phyloP scores from a whole-genome alignment of 1,140 invertebrate species.

The Drosophila nebulosa region DNA sequence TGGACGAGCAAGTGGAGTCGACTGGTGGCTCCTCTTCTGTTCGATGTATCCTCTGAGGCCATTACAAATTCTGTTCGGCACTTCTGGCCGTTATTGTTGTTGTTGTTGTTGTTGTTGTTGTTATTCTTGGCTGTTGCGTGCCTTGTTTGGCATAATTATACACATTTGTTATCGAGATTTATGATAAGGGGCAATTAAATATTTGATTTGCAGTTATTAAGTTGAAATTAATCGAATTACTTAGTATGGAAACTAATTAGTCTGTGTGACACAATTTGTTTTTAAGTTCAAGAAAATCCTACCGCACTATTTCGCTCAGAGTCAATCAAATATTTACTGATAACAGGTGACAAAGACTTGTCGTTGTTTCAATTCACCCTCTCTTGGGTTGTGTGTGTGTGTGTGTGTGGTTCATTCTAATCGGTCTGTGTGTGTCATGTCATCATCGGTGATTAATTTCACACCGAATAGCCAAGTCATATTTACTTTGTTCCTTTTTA shows the following conservation, averaged over 20 bases:
- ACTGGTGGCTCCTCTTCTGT: background rate
- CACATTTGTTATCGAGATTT: conserved; percentile 39
- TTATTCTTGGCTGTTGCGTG: background rate
- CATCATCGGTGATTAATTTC: conserved; percentile 39
- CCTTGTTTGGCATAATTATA: conserved; percentile 42
- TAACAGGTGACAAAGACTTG: conserved; percentile 13
- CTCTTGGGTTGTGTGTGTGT: no score
- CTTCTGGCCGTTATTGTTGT: conserved; percentile 5
- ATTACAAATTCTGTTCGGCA: conserved; percentile 39
- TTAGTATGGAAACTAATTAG: background rate
- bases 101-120: background rate
- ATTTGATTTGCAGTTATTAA: conserved; percentile 62
- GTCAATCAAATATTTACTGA: background rate
- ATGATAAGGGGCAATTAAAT: conserved; percentile 41
- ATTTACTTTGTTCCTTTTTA: background rate
- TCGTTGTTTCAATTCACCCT: conserved; percentile 22
- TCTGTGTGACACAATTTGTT: conserved; percentile 7
- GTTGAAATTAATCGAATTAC: conserved; percentile 28
- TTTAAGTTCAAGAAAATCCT: background rate
- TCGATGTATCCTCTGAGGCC: conserved; percentile 1
- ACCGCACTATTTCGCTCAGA: background rate
- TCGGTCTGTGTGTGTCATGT: background rate
- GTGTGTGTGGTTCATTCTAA: background rate
- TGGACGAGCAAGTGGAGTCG: background rate
- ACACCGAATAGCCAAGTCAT: conserved; percentile 8